Evolutionary conservation across 2,888 invertebrate genomes (phyloP).

Genomic region (Pterobdella sp.): DNA sequence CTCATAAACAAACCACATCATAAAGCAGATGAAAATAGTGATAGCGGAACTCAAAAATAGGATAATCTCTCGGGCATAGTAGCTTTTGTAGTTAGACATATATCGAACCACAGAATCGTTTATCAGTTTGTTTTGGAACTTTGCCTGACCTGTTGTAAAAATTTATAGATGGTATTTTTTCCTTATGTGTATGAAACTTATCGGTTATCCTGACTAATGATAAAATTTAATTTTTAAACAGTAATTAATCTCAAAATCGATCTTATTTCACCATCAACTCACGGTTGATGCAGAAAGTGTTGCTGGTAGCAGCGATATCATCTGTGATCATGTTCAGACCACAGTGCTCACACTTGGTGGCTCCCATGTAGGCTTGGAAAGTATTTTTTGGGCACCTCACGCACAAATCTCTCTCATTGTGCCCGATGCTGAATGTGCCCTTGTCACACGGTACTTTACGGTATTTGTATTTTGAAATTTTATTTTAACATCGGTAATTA

Average conservation of each 20-base stretch:
- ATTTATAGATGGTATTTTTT: background rate
- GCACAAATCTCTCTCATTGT: background rate
- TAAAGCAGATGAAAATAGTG: background rate
- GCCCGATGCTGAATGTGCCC: background rate
- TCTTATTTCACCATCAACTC: too few relatives aligned
- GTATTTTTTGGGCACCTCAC: constrained; percentile 11
- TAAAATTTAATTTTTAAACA: too few relatives aligned
- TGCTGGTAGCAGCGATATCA: background rate
- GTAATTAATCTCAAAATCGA: too few relatives aligned
- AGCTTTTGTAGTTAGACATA: background rate
- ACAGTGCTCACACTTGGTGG: background rate
- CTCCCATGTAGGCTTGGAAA: constrained; percentile 16
- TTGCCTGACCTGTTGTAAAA: background rate
- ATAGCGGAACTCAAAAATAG: background rate
- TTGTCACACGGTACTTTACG: constrained; percentile 18
- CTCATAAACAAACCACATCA: background rate
- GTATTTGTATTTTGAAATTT: background rate
- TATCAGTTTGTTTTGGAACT: background rate
- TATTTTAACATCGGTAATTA: background rate
- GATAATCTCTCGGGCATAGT: background rate
- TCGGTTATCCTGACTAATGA: too few relatives aligned
- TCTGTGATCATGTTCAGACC: background rate
- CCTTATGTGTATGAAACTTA: too few relatives aligned
- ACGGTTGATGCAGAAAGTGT: constrained; percentile 4
- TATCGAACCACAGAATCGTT: background rate